phyloP scores from a whole-genome alignment of 2,113 vertebrate species.

The Vulpes ferrilata region DNA sequence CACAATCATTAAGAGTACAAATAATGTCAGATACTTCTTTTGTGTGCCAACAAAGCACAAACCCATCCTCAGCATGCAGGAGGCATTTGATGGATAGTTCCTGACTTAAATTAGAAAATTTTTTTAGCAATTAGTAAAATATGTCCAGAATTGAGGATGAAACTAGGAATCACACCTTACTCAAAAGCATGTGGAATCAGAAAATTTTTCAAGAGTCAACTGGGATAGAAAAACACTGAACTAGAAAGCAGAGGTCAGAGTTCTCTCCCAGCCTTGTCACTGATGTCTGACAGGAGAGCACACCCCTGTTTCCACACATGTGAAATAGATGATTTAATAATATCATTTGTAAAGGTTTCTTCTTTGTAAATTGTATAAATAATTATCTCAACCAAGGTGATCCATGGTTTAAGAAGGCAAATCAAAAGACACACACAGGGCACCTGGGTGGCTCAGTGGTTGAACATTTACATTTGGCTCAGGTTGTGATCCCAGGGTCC shows the following conservation, averaged over 20 bases:
- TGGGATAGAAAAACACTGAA: background rate
- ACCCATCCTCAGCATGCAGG: background rate
- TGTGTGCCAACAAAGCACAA: background rate
- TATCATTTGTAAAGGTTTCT: background rate
- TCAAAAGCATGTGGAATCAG: constrained; percentile 25
- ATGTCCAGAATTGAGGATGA: background rate
- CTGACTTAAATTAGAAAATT: background rate
- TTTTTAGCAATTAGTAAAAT: background rate
- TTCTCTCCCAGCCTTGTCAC: background rate
- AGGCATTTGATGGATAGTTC: fast-evolving
- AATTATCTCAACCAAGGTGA: background rate
- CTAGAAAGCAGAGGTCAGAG: background rate
- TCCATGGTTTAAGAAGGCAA: background rate
- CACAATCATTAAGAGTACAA: background rate
- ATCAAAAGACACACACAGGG: background rate
- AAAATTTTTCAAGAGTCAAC: background rate
- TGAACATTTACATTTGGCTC: too few species aligned
- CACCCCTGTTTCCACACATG: background rate
- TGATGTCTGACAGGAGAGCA: fast-evolving
- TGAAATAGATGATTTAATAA: background rate
- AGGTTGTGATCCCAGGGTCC: too few species aligned
- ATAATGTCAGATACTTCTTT: background rate
- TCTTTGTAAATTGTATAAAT: background rate
- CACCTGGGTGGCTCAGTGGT: too few species aligned
- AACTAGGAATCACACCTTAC: background rate